Base-by-base conservation (phyloP, 2,113 vertebrate genomes). In the Pionites leucogaster region DNA sequence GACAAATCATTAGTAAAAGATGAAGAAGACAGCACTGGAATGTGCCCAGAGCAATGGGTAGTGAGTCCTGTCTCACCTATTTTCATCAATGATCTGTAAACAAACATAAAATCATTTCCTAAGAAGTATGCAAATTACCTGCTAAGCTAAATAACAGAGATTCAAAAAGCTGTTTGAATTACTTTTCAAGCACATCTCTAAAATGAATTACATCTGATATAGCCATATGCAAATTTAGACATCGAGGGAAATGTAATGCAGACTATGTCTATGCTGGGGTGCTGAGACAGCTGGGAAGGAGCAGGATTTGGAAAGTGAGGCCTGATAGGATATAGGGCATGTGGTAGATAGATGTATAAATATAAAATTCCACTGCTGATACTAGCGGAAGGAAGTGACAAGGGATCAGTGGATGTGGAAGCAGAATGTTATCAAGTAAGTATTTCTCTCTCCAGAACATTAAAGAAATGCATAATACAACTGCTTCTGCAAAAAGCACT, bases 371-470 rank as follows among this genome's bases (percentile, higher is more conserved):
- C 25, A 28, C 12, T 42, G 17, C 6, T 64, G 6, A 24, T 42
- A 59, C 19, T 46, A 82, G 24, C 23, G 6, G 29, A 44, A 64
- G 90, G 71, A n/a, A 70, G 5, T 11, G 14, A 53, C 7, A 70
- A 44, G 50, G 4, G 10, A 74, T 41, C 7, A 35, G 7, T 46
- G 47, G 9, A 29, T 67, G 9, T 17, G 11, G 65, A 84, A 82
- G 7, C 6, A 46, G 75, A 52, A 65, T 1, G 0, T 10, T 70
- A 37, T 3, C 12, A 78, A 69, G n/a, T 10, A 59, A 2, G 2
- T 22, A 59, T 35, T 71, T 82, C 3, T 79, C 3, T 78, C 57
- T 63, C 17, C 25, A 68, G 31, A 78, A 57, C 3, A 46, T 17
- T 49, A 47, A 69, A 81, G 37, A 83, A 84, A 74, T 5, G 50